Percentiles rank a stretch among this genome's conserved stretches.
These are phyloP conservation scores for Chloroclystis v-ata DNA, from an alignment of 2,888 invertebrate species.

Conservation along the genomic window DNA sequence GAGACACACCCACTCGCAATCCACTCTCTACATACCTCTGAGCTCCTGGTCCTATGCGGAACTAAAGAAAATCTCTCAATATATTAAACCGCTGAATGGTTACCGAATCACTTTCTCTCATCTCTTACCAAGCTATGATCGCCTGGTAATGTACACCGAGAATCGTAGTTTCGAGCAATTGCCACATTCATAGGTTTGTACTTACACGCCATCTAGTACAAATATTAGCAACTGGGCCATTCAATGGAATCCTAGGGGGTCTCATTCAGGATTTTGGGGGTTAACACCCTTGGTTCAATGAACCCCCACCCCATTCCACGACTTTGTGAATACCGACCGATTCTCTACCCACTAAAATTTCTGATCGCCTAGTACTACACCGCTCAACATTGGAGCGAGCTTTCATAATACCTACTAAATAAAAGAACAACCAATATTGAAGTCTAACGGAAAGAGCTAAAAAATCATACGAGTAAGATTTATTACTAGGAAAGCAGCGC, in stretches of 20 bases:
- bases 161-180: neutral
- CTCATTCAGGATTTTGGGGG: neutral
- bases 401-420: too few species aligned
- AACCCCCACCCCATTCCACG: neutral
- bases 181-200: neutral
- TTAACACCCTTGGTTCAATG: neutral
- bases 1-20: neutral
- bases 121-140: neutral
- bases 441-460: too few species aligned
- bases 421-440: too few species aligned
- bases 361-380: neutral
- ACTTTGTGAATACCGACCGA: neutral
- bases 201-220: constrained; percentile 1
- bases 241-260: neutral
- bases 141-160: neutral
- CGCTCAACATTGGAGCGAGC: neutral
- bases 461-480: too few species aligned
- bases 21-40: neutral
- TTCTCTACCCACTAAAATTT: neutral
- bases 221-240: neutral
- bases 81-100: neutral
- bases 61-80: neutral
- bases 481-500: too few species aligned
- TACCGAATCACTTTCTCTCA: neutral
- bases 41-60: constrained; percentile 3